Percentiles rank a stretch among this genome's conserved stretches.
These are phyloP conservation scores for Mallateleia sp. DNA, from an alignment of 2,888 invertebrate genomes.

Conservation along the genomic window DNA sequence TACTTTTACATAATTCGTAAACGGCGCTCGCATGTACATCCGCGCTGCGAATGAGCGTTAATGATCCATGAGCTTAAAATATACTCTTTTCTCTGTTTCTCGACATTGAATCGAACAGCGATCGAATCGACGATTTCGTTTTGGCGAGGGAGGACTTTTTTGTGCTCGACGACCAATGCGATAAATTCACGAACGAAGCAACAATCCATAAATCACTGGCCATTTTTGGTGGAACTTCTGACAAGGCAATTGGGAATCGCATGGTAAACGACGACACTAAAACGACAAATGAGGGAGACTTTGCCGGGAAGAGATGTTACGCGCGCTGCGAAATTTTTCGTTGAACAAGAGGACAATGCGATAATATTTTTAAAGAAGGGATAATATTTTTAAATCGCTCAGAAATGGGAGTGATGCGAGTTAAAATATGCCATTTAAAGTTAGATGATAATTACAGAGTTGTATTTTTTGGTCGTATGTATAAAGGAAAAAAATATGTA, in stretches of 20 bases:
- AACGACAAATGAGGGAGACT: conserved; percentile 67
- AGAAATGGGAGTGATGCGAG: too few relatives aligned
- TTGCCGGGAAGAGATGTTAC: conserved; percentile 15
- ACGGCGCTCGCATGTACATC: conserved; percentile 13
- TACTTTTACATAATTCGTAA: conserved; percentile 43
- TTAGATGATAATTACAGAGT: too few relatives aligned
- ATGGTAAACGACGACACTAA: conserved; percentile 85
- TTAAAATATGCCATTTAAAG: too few relatives aligned
- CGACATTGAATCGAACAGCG: conserved; percentile 28
- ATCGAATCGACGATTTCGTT: conserved; percentile 62
- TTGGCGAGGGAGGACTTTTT: conserved; percentile 76
- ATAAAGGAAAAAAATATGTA: too few relatives aligned
- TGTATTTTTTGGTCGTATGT: too few relatives aligned
- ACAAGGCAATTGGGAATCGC: conserved; percentile 89
- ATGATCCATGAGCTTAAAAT: conserved; percentile 35
- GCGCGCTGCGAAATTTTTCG: not conserved
- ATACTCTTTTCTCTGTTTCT: conserved; percentile 23
- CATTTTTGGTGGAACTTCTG: conserved; percentile 88
- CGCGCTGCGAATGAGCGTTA: conserved; percentile 20
- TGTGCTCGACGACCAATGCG: conserved; percentile 81
- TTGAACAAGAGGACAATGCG: not conserved
- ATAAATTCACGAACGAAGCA: conserved; percentile 79
- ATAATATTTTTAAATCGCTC: too few relatives aligned
- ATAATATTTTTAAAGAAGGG: too few relatives aligned
- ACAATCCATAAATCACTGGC: conserved; percentile 86